These are phyloP conservation scores for Lymantria dispar DNA, from an alignment of 2,888 invertebrate genomes.

Conservation along the genomic window DNA sequence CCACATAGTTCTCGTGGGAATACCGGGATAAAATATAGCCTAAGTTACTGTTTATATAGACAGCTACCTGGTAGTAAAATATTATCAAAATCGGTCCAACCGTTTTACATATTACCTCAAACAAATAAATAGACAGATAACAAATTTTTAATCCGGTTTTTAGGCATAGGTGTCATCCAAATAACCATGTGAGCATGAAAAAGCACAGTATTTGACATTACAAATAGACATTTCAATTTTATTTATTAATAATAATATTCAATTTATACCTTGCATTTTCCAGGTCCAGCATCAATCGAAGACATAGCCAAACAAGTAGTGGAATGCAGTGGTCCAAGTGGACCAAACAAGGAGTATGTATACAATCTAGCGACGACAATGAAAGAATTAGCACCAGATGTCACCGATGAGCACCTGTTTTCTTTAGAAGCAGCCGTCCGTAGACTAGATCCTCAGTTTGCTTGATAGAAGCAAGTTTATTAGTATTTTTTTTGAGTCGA, in stretches of 20 bases:
- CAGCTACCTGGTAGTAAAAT: too few relatives aligned
- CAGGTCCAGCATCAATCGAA: constrained; percentile 88
- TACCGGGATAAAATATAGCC: too few relatives aligned
- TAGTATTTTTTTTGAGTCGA: neutral
- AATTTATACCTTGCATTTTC: neutral
- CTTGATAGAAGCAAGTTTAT: neutral
- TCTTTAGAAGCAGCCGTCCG: constrained; percentile 84
- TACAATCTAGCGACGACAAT: constrained; percentile 91
- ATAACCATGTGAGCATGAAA: too few relatives aligned
- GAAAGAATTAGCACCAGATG: constrained; percentile 87
- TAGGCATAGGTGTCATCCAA: too few relatives aligned
- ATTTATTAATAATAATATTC: neutral
- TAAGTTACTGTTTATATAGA: too few relatives aligned
- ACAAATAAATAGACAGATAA: too few relatives aligned
- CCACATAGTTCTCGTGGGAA: too few relatives aligned
- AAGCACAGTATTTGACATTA: too few relatives aligned
- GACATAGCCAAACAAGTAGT: constrained; percentile 91
- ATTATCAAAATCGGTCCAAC: too few relatives aligned
- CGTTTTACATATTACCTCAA: too few relatives aligned
- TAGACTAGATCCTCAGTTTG: constrained; percentile 35
- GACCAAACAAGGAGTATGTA: constrained; percentile 95
- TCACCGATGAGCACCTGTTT: constrained; percentile 89
- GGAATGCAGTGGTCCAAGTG: constrained; percentile 90
- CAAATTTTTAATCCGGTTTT: too few relatives aligned
- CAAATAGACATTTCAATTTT: too few relatives aligned